Conservation (phyloP, 2,797 vertebrate species). For the Hydrophis major region DNA sequence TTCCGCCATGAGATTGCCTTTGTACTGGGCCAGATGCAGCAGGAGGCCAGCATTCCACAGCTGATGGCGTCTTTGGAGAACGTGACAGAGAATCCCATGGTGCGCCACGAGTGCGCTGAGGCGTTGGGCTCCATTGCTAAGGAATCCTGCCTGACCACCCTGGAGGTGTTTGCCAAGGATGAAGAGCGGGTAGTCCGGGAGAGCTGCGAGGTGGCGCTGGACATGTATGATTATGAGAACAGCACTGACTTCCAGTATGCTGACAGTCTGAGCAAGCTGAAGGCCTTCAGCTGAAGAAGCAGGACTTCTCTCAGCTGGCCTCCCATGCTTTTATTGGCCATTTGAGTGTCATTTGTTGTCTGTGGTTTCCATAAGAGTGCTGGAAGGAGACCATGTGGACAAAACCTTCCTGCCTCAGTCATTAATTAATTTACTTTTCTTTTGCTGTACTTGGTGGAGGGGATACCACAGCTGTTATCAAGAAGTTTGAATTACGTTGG, state of each 20-base stretch:
- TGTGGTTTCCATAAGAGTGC: too few species aligned
- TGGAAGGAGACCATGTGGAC: neutral
- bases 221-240: slow-evolving; percentile 88
- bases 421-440: neutral
- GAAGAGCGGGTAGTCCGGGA: slow-evolving; percentile 88
- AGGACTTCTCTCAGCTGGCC: rapidly evolving
- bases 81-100: slow-evolving; percentile 84
- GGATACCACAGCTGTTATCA: too few species aligned
- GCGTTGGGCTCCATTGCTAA: slow-evolving; percentile 89
- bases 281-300: slow-evolving; percentile 37
- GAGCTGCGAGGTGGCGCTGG: slow-evolving; percentile 92
- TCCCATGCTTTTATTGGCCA: neutral
- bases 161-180: slow-evolving; percentile 76
- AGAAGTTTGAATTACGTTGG: neutral
- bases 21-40: slow-evolving; percentile 92
- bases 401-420: neutral
- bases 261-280: slow-evolving; percentile 75
- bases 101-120: slow-evolving; percentile 93
- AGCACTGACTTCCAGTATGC: slow-evolving; percentile 87
- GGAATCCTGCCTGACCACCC: slow-evolving; percentile 78
- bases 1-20: slow-evolving; percentile 94
- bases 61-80: slow-evolving; percentile 72
- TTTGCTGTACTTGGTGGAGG: neutral
- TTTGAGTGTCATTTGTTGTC: neutral
- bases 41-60: slow-evolving; percentile 81